These are phyloP conservation scores for Enteromius radiatus DNA, from an alignment of 2,797 vertebrate genomes.

Conservation along the genomic window DNA sequence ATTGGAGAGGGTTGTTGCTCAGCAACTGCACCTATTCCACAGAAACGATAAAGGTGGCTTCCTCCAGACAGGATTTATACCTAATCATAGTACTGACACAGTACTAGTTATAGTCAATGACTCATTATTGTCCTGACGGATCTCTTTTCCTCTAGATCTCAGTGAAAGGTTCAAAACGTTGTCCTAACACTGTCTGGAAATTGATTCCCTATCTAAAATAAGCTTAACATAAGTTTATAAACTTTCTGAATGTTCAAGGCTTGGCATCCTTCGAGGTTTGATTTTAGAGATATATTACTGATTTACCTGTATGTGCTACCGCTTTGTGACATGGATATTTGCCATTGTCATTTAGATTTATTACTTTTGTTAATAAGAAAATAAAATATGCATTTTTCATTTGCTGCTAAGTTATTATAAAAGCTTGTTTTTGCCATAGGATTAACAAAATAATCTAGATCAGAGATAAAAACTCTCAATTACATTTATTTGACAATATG, in stretches of 20 bases:
- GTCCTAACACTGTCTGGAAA: not conserved
- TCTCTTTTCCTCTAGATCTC: conserved; percentile 7
- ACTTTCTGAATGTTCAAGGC: not conserved
- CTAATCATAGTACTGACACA: conserved; percentile 34
- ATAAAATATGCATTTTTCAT: not conserved
- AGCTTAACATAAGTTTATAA: not conserved
- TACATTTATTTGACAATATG: not conserved
- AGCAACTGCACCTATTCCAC: conserved; percentile 41
- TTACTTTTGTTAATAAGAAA: not conserved
- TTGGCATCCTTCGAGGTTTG: not conserved
- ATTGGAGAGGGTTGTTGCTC: conserved; percentile 37
- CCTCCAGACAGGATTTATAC: conserved; percentile 36
- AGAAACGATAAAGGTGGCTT: conserved; percentile 32
- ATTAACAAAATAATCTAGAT: not conserved
- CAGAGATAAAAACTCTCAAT: not conserved
- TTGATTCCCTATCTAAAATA: not conserved
- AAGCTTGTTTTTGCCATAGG: not conserved
- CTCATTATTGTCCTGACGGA: conserved; percentile 24
- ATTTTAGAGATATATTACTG: not conserved
- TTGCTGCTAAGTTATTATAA: not conserved
- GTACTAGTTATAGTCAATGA: conserved; percentile 29
- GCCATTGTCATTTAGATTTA: not conserved
- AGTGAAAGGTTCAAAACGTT: conserved; percentile 7
- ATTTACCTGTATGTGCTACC: conserved; percentile 3
- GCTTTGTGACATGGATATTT: not conserved